These are phyloP conservation scores for Larimichthys polyactis DNA, from an alignment of 2,113 vertebrate species.

Conservation along the genomic window DNA sequence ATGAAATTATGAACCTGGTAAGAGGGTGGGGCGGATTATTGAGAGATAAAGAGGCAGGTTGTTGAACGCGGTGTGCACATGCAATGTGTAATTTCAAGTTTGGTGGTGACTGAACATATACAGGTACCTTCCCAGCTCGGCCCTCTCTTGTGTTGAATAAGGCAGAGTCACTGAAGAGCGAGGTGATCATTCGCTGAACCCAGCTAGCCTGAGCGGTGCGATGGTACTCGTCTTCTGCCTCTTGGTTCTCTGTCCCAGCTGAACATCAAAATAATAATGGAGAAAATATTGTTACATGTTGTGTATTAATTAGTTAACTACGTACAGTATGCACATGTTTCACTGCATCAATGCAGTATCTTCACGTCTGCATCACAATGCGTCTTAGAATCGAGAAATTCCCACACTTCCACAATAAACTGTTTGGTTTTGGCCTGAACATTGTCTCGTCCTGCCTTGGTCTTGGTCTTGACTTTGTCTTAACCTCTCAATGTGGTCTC, in stretches of 20 bases:
- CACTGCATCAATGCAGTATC: too few relatives aligned
- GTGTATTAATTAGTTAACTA: background rate
- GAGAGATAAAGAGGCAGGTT: background rate
- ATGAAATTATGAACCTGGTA: conserved; percentile 95
- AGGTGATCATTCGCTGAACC: conserved; percentile 94
- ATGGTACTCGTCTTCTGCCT: conserved; percentile 83
- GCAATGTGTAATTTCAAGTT: background rate
- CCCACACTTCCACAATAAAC: too few relatives aligned
- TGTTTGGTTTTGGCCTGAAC: too few relatives aligned
- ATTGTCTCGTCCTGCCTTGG: too few relatives aligned
- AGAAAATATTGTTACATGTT: background rate
- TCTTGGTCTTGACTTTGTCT: too few relatives aligned
- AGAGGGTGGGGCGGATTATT: background rate
- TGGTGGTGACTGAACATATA: background rate
- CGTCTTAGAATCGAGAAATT: too few relatives aligned
- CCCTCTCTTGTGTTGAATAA: conserved; percentile 97
- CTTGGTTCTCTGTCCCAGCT: conserved; percentile 87
- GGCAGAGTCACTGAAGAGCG: conserved; percentile 90
- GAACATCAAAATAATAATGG: background rate
- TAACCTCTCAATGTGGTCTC: too few relatives aligned
- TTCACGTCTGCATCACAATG: too few relatives aligned
- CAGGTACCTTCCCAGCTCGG: conserved; percentile 90
- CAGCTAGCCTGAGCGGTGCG: conserved; percentile 90
- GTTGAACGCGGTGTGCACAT: background rate
- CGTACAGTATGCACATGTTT: too few relatives aligned